These are phyloP conservation scores for Ptilonorhynchus violaceus DNA, from an alignment of 2,113 vertebrate genomes.

Conservation along the genomic window DNA sequence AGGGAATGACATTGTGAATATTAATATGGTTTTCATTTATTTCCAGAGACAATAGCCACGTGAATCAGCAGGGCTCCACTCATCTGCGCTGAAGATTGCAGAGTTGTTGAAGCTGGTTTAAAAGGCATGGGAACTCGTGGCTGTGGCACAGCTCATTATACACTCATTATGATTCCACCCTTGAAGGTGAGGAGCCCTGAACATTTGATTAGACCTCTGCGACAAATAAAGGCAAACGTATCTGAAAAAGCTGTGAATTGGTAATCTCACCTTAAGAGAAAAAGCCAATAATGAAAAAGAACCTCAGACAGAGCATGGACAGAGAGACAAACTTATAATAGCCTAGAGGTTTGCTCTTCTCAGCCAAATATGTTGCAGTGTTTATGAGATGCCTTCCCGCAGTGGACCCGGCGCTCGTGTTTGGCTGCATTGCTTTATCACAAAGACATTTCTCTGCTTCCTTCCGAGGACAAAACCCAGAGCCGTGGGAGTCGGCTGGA, in stretches of 20 bases:
- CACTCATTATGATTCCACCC: neutral
- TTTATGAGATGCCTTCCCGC: neutral
- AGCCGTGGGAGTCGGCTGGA: neutral
- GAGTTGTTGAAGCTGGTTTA: neutral
- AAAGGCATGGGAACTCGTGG: neutral
- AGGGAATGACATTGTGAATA: constrained; percentile 13
- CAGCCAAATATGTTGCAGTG: fast-evolving
- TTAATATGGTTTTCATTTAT: constrained; percentile 32
- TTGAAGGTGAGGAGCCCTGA: neutral
- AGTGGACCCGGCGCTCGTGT: neutral
- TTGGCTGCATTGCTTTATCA: neutral
- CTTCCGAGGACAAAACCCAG: neutral
- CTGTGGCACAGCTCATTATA: neutral
- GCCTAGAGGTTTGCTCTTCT: neutral
- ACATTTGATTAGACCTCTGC: neutral
- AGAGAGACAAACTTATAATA: neutral
- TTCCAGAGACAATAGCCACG: constrained; percentile 8
- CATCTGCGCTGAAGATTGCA: neutral
- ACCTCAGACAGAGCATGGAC: neutral
- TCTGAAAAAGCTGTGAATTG: neutral
- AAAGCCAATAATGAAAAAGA: neutral
- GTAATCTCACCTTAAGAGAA: neutral
- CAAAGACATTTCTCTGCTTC: neutral
- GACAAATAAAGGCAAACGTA: neutral
- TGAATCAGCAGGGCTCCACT: constrained; percentile 22